phyloP scores from a whole-genome alignment of 2,888 invertebrate genomes.

The Sabatieria punctata region DNA sequence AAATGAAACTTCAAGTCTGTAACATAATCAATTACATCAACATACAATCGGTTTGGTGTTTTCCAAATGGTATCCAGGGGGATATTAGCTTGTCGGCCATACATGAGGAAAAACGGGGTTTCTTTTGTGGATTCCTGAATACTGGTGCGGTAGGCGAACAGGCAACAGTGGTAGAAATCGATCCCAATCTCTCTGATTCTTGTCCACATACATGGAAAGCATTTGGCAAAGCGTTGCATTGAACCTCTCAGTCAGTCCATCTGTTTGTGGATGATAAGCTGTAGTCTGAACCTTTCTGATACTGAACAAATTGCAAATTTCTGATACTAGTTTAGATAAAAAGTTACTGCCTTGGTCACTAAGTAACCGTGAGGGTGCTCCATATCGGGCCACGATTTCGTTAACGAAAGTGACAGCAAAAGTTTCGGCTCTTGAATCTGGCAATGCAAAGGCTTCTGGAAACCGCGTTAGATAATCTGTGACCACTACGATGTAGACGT shows the following conservation, averaged over 20 bases:
- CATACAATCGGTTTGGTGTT: too few species aligned
- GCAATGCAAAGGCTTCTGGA: conserved; percentile 17
- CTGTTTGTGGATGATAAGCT: conserved; percentile 10
- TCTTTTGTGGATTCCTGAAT: conserved; percentile 11
- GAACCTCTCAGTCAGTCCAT: conserved; percentile 15
- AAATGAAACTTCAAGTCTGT: too few species aligned
- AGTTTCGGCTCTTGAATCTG: conserved; percentile 19
- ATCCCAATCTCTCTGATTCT: too few species aligned
- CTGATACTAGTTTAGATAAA: conserved; percentile 10
- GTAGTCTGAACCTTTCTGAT: too few species aligned
- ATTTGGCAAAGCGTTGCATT: conserved; percentile 17
- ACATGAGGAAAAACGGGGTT: conserved; percentile 12
- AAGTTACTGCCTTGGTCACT: too few species aligned
- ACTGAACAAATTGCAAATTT: too few species aligned
- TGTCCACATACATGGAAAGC: too few species aligned
- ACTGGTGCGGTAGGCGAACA: conserved; percentile 16
- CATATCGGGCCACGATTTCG: conserved; percentile 11
- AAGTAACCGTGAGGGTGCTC: conserved; percentile 11
- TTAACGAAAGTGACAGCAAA: too few species aligned
- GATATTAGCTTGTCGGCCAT: conserved; percentile 10
- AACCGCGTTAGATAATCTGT: conserved; percentile 13
- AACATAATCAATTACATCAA: too few species aligned
- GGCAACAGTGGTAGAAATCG: too few species aligned
- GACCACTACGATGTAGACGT: conserved; percentile 14
- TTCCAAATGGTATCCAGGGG: too few species aligned